Evolutionary conservation across 2,888 invertebrate genomes (phyloP).

Genomic region (Diplazon laetatorius): DNA sequence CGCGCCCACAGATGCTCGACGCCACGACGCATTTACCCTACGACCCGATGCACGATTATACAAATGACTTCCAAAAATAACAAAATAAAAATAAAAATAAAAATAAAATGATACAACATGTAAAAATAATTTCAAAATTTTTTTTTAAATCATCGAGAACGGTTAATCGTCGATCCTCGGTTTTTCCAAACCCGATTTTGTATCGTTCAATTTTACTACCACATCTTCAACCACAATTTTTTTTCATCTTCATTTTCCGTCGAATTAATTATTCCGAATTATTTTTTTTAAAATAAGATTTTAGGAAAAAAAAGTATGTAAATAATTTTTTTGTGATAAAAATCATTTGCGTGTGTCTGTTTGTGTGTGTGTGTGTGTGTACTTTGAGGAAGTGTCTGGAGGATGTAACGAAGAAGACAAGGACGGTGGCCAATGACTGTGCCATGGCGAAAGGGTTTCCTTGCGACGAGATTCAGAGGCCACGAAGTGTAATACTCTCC

Average conservation of each 20-base stretch:
- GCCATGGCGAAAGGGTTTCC: constrained; percentile 38
- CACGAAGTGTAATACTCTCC: constrained; percentile 45
- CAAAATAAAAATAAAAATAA: neutral
- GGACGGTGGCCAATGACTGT: too few relatives aligned
- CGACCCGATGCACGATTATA: constrained; percentile 69
- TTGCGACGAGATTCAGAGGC: constrained; percentile 46
- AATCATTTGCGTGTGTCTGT: too few relatives aligned
- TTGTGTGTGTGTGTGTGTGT: too few relatives aligned
- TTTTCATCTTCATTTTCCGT: neutral
- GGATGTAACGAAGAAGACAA: neutral
- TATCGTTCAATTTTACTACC: constrained; percentile 8
- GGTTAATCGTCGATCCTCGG: constrained; percentile 24
- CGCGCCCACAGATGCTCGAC: constrained; percentile 74
- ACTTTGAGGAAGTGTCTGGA: too few relatives aligned
- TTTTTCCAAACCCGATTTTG: constrained; percentile 29
- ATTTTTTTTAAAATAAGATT: too few relatives aligned
- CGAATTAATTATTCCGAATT: neutral
- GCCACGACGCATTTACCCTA: constrained; percentile 32
- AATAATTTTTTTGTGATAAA: too few relatives aligned
- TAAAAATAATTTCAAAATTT: too few relatives aligned
- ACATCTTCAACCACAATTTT: neutral
- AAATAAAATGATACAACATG: neutral
- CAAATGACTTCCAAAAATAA: constrained; percentile 69
- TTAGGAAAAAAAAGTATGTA: too few relatives aligned
- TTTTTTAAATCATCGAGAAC: neutral